These are phyloP conservation scores for Salminus brasiliensis DNA, from an alignment of 2,113 vertebrate species.

Conservation along the genomic window DNA sequence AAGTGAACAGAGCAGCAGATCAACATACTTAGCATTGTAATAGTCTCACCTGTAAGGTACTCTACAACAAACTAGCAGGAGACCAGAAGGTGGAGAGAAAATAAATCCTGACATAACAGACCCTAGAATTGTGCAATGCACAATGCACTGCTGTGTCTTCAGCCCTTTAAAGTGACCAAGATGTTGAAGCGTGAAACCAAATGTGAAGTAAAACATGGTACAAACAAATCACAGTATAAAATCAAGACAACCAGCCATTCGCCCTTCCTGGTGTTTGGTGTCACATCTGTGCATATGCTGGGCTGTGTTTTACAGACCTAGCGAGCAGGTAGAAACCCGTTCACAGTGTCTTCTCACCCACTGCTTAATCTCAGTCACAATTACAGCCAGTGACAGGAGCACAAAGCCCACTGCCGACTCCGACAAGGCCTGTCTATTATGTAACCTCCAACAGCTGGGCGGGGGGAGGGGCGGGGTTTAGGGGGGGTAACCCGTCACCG, in stretches of 20 bases:
- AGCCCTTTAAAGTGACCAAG: conserved; percentile 3
- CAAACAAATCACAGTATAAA: conserved; percentile 55
- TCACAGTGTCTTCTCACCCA: conserved; percentile 69
- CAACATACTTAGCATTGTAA: no score
- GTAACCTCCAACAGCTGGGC: conserved; percentile 80
- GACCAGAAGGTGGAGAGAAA: no score
- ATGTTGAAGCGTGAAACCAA: no score
- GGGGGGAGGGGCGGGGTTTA: conserved; percentile 64
- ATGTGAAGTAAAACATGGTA: conserved; percentile 21
- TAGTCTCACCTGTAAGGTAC: no score
- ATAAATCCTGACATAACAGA: neutral
- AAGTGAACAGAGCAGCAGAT: neutral
- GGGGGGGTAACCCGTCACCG: conserved; percentile 67
- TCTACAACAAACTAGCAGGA: no score
- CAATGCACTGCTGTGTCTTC: conserved; percentile 1
- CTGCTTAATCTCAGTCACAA: conserved; percentile 78
- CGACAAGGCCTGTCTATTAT: conserved; percentile 78
- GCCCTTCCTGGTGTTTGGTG: conserved; percentile 48
- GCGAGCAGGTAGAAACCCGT: conserved; percentile 76
- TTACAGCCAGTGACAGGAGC: conserved; percentile 73
- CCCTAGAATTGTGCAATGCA: neutral
- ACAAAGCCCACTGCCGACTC: conserved; percentile 74
- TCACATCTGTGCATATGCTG: conserved; percentile 58
- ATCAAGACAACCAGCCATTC: conserved; percentile 47
- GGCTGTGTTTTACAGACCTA: conserved; percentile 65